A percentile compares a stretch with the other conserved stretches of the same genome.
Conservation (phyloP, 2,113 vertebrate genomes). For the Rhinopomastus cyanomelas region DNA sequence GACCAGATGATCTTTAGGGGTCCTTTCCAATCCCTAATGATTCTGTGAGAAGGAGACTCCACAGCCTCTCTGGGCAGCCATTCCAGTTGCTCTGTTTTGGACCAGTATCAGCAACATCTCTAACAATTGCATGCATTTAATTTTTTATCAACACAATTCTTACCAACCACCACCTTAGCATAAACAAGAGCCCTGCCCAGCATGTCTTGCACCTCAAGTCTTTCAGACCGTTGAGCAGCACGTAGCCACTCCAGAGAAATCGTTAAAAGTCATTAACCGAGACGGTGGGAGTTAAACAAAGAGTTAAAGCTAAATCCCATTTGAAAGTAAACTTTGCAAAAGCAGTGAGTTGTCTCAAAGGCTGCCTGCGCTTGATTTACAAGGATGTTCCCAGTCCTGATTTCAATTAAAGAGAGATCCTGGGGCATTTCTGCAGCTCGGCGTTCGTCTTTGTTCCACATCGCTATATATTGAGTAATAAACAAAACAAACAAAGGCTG, state of each 20-base stretch:
- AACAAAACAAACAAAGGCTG: slow-evolving; percentile 55
- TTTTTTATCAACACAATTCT: background rate
- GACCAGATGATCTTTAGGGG: too few relatives aligned
- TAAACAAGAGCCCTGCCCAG: background rate
- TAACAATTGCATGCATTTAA: background rate
- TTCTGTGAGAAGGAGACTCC: too few relatives aligned
- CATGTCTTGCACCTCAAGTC: background rate
- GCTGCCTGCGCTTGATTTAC: background rate
- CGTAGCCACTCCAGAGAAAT: background rate
- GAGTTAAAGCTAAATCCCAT: slow-evolving; percentile 29
- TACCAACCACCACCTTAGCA: background rate
- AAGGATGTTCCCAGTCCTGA: slow-evolving; percentile 25
- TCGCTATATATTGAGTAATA: slow-evolving; percentile 60
- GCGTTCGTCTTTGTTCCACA: slow-evolving; percentile 24
- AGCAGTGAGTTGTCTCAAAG: slow-evolving; percentile 36
- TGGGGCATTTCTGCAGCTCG: slow-evolving; percentile 28
- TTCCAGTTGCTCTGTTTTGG: too few relatives aligned
- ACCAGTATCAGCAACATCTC: background rate
- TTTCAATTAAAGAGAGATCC: slow-evolving; percentile 68
- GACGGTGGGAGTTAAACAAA: background rate
- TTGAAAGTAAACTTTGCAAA: slow-evolving; percentile 31
- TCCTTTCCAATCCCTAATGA: too few relatives aligned
- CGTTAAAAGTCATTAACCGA: background rate
- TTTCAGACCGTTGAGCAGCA: background rate
- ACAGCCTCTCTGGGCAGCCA: too few relatives aligned